Conservation (phyloP, 2,888 invertebrate species). For the Oscheius sp. region DNA sequence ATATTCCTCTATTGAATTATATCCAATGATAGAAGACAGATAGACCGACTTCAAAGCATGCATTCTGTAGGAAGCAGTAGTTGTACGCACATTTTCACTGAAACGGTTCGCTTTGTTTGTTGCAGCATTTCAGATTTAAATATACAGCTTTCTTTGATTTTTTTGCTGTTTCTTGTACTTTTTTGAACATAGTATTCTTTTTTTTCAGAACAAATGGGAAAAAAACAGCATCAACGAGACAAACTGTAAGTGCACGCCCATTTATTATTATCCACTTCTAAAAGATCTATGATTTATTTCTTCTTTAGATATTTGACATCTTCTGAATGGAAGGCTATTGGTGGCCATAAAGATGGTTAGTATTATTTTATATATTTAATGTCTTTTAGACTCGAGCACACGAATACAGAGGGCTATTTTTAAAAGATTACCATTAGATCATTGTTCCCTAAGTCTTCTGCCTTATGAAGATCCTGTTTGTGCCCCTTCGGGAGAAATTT, state of each 20-base stretch:
- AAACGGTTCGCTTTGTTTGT: neutral
- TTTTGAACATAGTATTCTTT: neutral
- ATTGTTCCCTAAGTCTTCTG: constrained; percentile 82
- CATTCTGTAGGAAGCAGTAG: neutral
- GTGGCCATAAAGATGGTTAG: constrained; percentile 69
- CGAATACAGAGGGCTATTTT: constrained; percentile 77
- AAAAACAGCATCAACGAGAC: constrained; percentile 69
- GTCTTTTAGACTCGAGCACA: constrained; percentile 58
- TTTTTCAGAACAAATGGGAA: constrained; percentile 59
- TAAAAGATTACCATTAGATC: constrained; percentile 83
- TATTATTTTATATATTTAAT: neutral
- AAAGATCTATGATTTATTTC: neutral
- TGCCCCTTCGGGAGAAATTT: constrained; percentile 88
- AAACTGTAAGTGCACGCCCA: constrained; percentile 53
- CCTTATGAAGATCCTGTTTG: constrained; percentile 92
- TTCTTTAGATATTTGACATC: constrained; percentile 63
- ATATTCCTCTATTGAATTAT: too few relatives aligned
- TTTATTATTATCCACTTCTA: neutral
- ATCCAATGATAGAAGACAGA: neutral
- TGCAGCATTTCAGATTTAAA: neutral
- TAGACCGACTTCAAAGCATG: neutral
- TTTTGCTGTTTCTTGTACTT: neutral
- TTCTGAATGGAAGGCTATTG: constrained; percentile 69
- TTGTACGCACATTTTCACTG: neutral
- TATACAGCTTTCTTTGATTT: neutral